phyloP scores from a whole-genome alignment of 1,140 invertebrate genomes.

The Cherax quadricarinatus region DNA sequence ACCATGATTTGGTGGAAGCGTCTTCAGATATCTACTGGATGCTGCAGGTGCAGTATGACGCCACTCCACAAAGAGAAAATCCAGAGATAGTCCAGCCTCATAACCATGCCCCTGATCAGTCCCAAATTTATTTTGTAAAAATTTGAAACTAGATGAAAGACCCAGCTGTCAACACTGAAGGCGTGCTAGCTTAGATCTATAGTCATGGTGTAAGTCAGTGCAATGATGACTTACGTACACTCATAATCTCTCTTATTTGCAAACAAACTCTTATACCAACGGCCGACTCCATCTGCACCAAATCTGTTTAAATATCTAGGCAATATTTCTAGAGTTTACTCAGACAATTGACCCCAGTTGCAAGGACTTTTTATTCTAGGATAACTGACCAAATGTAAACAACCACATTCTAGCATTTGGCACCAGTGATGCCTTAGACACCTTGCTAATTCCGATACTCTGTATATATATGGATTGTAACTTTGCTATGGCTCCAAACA shows the following conservation, averaged over 20 bases:
- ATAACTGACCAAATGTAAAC: slow-evolving; percentile 55
- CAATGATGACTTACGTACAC: neutral
- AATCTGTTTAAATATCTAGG: slow-evolving; percentile 13
- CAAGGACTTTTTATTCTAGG: slow-evolving; percentile 60
- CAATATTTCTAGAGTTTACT: slow-evolving; percentile 11
- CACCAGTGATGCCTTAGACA: slow-evolving; percentile 38
- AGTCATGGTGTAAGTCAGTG: slow-evolving; percentile 12
- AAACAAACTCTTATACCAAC: too few species aligned
- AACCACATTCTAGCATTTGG: too few species aligned
- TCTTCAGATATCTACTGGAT: neutral
- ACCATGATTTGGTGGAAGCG: neutral
- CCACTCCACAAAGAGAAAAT: neutral
- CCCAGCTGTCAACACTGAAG: neutral
- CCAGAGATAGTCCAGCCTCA: neutral
- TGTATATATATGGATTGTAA: slow-evolving; percentile 65
- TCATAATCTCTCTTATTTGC: too few species aligned
- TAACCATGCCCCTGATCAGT: neutral
- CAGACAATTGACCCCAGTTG: slow-evolving; percentile 44
- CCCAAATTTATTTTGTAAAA: neutral
- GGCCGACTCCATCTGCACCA: slow-evolving; percentile 19
- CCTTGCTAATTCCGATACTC: slow-evolving; percentile 56
- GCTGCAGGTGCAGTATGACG: neutral
- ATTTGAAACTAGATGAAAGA: slow-evolving; percentile 20
- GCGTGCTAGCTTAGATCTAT: slow-evolving; percentile 30
- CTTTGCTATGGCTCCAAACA: slow-evolving; percentile 63